Percentiles rank a stretch among this genome's conserved stretches.
These are phyloP conservation scores for Leptinotarsa juncta DNA, from an alignment of 2,888 invertebrate species.

Conservation along the genomic window DNA sequence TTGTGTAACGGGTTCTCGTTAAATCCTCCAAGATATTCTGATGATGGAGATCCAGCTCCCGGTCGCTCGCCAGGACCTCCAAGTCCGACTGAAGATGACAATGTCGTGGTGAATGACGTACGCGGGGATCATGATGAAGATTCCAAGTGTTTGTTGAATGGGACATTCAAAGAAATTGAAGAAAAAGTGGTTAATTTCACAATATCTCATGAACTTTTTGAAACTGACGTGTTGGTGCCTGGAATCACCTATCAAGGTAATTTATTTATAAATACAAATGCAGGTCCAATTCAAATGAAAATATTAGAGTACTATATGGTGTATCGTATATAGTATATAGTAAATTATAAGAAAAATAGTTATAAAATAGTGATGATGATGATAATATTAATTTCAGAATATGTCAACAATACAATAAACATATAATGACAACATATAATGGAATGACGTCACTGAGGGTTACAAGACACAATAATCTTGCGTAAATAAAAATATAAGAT, in stretches of 20 bases:
- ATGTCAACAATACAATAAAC: too few species aligned
- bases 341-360: too few species aligned
- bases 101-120: conserved; percentile 21
- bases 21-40: conserved; percentile 25
- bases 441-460: too few species aligned
- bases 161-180: conserved; percentile 43
- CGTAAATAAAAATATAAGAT: too few species aligned
- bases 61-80: conserved; percentile 77
- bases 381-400: too few species aligned
- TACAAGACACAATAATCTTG: too few species aligned
- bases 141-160: conserved; percentile 31
- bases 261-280: too few species aligned
- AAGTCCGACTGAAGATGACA: conserved; percentile 27
- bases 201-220: conserved; percentile 68
- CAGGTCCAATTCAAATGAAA: too few species aligned
- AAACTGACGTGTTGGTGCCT: conserved; percentile 66
- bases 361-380: too few species aligned
- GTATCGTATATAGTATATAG: too few species aligned
- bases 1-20: conserved; percentile 24
- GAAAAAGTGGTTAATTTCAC: conserved; percentile 69
- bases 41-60: conserved; percentile 73
- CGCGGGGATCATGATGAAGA: conserved; percentile 26
- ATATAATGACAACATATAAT: too few species aligned
- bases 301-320: too few species aligned
- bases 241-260: conserved; percentile 72